Conservation (phyloP, 2,888 invertebrate species). For the Achlya flavicornis region DNA sequence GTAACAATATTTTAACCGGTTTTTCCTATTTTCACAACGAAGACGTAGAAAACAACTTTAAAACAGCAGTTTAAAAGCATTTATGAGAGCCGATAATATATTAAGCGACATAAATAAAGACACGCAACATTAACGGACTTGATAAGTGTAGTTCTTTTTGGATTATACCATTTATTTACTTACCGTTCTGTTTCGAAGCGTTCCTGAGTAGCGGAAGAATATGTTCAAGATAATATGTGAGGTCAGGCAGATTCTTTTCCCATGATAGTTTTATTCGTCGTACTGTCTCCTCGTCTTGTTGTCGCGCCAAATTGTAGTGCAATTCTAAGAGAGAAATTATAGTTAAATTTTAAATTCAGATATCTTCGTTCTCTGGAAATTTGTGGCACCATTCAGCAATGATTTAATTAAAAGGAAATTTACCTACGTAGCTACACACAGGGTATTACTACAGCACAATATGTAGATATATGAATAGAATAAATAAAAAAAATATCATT, state of each 20-base stretch:
- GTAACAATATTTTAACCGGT: no score
- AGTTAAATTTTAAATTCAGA: neutral
- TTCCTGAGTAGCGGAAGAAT: conserved; percentile 74
- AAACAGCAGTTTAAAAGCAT: conserved; percentile 1
- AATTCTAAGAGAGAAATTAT: conserved; percentile 53
- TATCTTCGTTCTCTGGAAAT: no score
- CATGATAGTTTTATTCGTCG: conserved; percentile 72
- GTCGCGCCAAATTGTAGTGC: conserved; percentile 64
- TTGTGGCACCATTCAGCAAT: no score
- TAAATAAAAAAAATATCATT: no score
- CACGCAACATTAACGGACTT: neutral
- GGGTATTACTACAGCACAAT: no score
- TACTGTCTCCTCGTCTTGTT: conserved; percentile 64
- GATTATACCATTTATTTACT: conserved; percentile 29
- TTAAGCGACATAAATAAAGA: conserved; percentile 5
- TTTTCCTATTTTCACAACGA: no score
- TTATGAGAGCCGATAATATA: neutral
- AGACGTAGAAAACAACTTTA: neutral
- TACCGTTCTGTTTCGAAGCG: conserved; percentile 73
- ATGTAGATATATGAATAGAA: no score
- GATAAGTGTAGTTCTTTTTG: neutral
- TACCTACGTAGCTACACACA: no score
- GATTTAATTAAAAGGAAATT: no score
- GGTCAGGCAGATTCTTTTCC: conserved; percentile 71
- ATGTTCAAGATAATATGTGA: conserved; percentile 66